Percentiles rank a stretch among this genome's conserved stretches.
Evolutionary conservation across 2,888 invertebrate species (phyloP).

Genomic region (Sepioteuthis lessoniana): DNA sequence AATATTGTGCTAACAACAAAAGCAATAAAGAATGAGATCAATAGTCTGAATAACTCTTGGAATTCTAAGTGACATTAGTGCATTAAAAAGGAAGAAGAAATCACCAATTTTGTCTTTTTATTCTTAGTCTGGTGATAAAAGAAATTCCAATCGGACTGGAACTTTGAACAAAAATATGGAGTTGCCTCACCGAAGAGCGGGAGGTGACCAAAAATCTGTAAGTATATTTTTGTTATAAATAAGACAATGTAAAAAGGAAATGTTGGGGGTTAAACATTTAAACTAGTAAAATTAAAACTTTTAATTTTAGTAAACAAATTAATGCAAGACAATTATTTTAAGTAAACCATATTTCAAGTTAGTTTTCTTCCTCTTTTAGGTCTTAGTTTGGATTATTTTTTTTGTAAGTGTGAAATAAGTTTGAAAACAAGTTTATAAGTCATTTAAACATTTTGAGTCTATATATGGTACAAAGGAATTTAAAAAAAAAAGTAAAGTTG

Average conservation of each 20-base stretch:
- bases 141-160: slow-evolving; percentile 26
- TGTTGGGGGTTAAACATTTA: neutral
- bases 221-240: slow-evolving; percentile 24
- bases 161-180: slow-evolving; percentile 47
- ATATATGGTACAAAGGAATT: neutral
- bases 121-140: slow-evolving; percentile 23
- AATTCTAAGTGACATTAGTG: neutral
- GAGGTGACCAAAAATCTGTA: slow-evolving; percentile 35
- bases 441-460: neutral
- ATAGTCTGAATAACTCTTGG: neutral
- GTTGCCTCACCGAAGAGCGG: slow-evolving; percentile 36
- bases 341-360: neutral
- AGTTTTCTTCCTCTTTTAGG: neutral
- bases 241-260: neutral
- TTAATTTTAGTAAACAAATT: neutral
- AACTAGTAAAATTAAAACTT: neutral
- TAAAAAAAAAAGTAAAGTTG: too few species aligned
- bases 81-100: neutral
- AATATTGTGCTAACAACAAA: neutral
- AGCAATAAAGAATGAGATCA: neutral
- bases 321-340: neutral
- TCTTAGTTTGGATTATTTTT: too few species aligned
- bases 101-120: neutral
- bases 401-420: neutral
- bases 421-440: neutral